Evolutionary conservation across 2,888 invertebrate species (phyloP), one percentile per base, ranked within the genome.

Genomic region (Apodemia mormo): DNA sequence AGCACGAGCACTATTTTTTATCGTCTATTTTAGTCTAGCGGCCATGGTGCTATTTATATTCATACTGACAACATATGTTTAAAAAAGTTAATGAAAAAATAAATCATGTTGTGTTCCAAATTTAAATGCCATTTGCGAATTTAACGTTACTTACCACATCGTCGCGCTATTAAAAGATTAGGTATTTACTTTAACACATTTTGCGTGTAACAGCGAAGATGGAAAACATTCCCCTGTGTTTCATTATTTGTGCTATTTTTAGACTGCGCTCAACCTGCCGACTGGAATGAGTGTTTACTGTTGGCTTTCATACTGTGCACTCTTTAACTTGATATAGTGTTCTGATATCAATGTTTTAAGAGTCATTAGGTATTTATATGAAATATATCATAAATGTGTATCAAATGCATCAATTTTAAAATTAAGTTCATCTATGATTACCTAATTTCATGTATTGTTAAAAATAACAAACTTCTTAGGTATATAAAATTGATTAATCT

Each of bases 191-290:
- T 89, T 93, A 92, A 90, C 92, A 89, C 90, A 90, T 90, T 93
- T 92, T 83, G 93, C 92, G 87, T 87, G 85, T 89, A 92, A 90
- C 90, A 85, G 84, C 83, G 81, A 90, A 90, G 92, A 92, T 92
- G 92, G 92, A 92, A 92, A 92, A 92, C 93, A 93, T 90, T 92
- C 89, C 88, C 93, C 92, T 88, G 91, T 85, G 89, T 90, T 92
- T 92, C 90, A 92, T 92, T 92, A 90, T 91, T 90, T 86, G 84
- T 83, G 86, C 83, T 93, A 93, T 92, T 90, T 92, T 90, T 92
- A 93, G 89, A 85, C 83, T 80, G 81, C 85, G 86, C 83, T 88
- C 89, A 91, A 92, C 91, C 92, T 92, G 92, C 88, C 81, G 82
- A 80, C 81, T 86, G 86, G 85, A 83, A 85, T 85, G 83, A 87